Percentiles rank a stretch among this genome's conserved stretches.
Evolutionary conservation across 2,797 vertebrate genomes (phyloP).

Genomic region (Taeniopygia guttata): DNA sequence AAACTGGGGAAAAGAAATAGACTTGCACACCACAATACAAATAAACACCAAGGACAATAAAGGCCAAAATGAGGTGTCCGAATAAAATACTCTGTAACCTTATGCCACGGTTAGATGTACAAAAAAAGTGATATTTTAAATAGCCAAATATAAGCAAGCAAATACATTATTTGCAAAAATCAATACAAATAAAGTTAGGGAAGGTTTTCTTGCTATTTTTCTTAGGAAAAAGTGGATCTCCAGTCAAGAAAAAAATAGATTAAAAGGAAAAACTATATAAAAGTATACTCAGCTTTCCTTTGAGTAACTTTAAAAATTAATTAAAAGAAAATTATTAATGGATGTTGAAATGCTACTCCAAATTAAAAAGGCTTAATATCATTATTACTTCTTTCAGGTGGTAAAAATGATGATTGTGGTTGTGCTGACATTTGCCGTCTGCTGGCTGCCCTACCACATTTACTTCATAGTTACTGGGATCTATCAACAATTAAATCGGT

Average conservation of each 20-base stretch:
- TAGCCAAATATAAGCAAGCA: not conserved
- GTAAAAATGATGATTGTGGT: conserved; percentile 99
- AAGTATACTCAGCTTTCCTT: not conserved
- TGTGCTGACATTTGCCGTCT: conserved; percentile 93
- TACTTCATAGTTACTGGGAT: conserved; percentile 92
- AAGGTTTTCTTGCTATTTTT: not conserved
- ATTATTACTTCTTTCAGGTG: conserved; percentile 78
- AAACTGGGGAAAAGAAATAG: not conserved
- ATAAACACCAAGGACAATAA: not conserved
- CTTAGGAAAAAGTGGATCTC: not conserved
- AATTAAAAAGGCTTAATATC: not conserved
- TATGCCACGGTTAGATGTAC: not conserved
- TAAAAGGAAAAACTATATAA: not conserved
- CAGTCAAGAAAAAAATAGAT: not conserved
- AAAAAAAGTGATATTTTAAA: not conserved
- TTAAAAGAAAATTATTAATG: not conserved
- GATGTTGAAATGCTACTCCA: not conserved
- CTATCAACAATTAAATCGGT: conserved; percentile 81
- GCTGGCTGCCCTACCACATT: conserved; percentile 95
- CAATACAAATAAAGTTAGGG: not conserved
- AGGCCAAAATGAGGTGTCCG: not conserved
- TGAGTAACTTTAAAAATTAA: not conserved
- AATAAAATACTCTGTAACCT: not conserved
- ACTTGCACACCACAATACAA: not conserved
- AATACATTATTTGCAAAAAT: not conserved